Evolutionary conservation across 2,797 vertebrate genomes (phyloP), one percentile per base, ranked within the genome.

Genomic region (Geotrypetes seraphini): DNA sequence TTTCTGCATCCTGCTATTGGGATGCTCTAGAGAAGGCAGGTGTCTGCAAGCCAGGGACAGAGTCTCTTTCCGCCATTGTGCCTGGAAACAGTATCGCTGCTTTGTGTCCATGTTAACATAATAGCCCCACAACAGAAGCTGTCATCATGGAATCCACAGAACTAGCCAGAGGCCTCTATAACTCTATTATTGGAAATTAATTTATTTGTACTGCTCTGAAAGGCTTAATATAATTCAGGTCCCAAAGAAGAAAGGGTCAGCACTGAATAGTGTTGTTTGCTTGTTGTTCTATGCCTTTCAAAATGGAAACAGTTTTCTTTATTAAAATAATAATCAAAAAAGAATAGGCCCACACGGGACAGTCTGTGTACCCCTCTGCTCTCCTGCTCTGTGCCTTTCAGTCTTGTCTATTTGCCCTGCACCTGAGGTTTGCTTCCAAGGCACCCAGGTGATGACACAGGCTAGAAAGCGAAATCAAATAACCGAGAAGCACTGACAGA

Each of bases 401-500:
- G 0, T 16, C 28, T 29, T 0, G 0, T 3, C n/a, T 9, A 27
- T 14, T 22, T 0, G 24, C 69, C 73, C 78, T 36, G 43, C 84
- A 85, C 81, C 86, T 84, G 82, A 87, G 69, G 71, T 69, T 24
- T 11, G 64, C 57, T 64, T 72, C 71, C 78, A 69, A 66, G 55
- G 73, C 43, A 39, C 25, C 6, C 60, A 64, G 71, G 83, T 42
- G 85, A 80, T 82, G 88, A 90, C 85, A 87, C 42, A 61, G 66
- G 56, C 53, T 76, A 71, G 76, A 34, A 64, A 64, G 46, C 69
- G 74, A 74, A 71, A 73, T 59, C 50, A 65, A 28, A 65, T 57
- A 21, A 41, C 3, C 70, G 73, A 86, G 85, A 78, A 12, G n/a
- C 53, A 37, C 73, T 91, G 88, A 92, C 80, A 88, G 88, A 83